A percentile compares a stretch with the other conserved stretches of the same genome.
Conservation (phyloP, 2,888 invertebrate species). For the Iselma pallidipennis region DNA sequence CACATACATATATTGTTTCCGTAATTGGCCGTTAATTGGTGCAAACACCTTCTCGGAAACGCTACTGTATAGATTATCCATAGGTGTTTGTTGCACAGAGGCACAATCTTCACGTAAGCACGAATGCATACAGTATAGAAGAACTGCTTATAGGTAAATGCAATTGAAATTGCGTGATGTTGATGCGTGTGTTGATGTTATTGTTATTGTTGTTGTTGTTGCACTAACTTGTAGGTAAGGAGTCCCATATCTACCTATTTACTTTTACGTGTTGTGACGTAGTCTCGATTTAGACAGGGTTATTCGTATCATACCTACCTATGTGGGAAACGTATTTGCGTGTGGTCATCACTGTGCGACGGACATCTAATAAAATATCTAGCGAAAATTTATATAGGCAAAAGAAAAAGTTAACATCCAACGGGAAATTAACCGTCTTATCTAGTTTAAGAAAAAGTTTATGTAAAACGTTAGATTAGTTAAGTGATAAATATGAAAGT, state of each 20-base stretch:
- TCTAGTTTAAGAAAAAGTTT: too few relatives aligned
- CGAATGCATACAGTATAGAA: neutral
- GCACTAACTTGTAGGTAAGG: conserved; percentile 40
- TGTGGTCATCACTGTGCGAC: too few relatives aligned
- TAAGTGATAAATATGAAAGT: neutral
- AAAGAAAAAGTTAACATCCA: too few relatives aligned
- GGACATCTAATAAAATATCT: too few relatives aligned
- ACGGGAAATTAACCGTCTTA: too few relatives aligned
- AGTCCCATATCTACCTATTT: conserved; percentile 36
- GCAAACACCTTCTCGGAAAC: conserved; percentile 37
- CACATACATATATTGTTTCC: conserved; percentile 31
- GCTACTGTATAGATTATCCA: too few relatives aligned
- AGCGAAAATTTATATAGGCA: too few relatives aligned
- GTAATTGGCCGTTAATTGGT: conserved; percentile 42
- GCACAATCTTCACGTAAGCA: conserved; percentile 35
- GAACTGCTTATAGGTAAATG: conserved; percentile 32
- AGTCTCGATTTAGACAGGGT: conserved; percentile 31
- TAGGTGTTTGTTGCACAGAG: neutral
- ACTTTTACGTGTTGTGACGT: conserved; percentile 41
- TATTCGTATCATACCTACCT: conserved; percentile 24
- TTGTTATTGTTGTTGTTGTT: conserved; percentile 31
- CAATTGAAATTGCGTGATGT: conserved; percentile 40
- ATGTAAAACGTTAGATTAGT: too few relatives aligned
- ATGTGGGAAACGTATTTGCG: too few relatives aligned
- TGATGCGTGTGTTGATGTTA: conserved; percentile 38